Evolutionary conservation across 2,888 invertebrate species (phyloP), one percentile per base, ranked within the genome.

Genomic region (Aplocera efformata): DNA sequence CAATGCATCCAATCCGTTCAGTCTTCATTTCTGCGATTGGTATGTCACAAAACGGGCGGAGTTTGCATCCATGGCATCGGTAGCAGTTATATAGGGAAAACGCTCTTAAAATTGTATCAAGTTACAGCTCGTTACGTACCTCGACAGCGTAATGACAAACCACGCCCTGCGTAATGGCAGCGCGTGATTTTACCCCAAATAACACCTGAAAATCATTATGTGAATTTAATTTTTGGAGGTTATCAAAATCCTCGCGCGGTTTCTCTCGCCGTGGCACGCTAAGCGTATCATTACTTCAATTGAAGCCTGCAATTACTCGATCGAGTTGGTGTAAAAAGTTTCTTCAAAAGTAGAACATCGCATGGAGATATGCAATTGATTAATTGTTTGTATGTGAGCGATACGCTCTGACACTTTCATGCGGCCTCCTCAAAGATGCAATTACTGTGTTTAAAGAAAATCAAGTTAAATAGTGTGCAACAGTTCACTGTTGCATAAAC

Each of bases 151-250:
- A 82, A 83, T 83, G 80, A 83, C 79, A 81, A 72, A 57, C 53
- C 65, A 66, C 81, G 79, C 82, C 82, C 69, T 71, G 63, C 66
- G 72, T 78, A 81, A 80, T 80, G 72, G 70, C 57, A 53, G 57
- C 63, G 63, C 67, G 67, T 70, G 78, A 81, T 79, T 82, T 77
- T 72, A 81, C 81, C 71, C 74, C 64, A 77, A 76, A 79, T 82
- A 72, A 74, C 79, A 79, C 80, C 71, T 72, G 60, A 58, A 72
- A 79, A 76, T 72, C 68, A 79, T 77, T 82, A 80, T 75, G 53
- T 55, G 57, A 74, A 70, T 74, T 77, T 67, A 72, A 70, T 72
- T 75, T 78, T 73, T 68, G 69, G 63, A 67, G 60, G 66, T 71
- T 77, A 80, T 79, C 79, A 79, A 76, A 78, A 63, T 73, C 67